These are phyloP conservation scores for Pogoniulus pusillus DNA, from an alignment of 2,797 vertebrate species.

Conservation along the genomic window DNA sequence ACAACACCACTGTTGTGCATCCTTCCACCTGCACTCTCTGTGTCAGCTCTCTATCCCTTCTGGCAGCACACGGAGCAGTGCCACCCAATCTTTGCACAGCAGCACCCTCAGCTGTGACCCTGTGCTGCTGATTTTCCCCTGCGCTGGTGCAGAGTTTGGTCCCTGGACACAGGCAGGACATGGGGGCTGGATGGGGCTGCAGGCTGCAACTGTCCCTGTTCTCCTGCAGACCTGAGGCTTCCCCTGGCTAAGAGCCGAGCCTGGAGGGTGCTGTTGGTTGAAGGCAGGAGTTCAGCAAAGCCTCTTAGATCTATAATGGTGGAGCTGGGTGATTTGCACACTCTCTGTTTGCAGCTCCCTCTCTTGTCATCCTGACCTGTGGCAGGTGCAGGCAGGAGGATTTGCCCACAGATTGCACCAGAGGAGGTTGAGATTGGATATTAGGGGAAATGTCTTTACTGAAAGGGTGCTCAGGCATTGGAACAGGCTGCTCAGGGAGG, in stretches of 20 bases:
- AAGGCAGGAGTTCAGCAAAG: background rate
- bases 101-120: accelerated
- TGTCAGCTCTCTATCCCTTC: too few species aligned
- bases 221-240: background rate
- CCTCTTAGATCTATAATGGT: background rate
- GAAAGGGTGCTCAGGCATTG: too few species aligned
- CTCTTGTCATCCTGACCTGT: accelerated
- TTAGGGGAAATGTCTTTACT: too few species aligned
- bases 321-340: background rate
- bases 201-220: background rate
- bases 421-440: too few species aligned
- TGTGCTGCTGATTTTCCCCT: background rate
- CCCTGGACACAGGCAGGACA: accelerated
- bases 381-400: background rate
- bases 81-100: background rate
- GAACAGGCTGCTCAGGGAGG: too few species aligned
- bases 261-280: accelerated
- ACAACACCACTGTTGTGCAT: accelerated
- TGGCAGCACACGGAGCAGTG: accelerated
- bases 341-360: background rate
- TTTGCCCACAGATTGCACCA: background rate
- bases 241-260: accelerated
- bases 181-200: background rate
- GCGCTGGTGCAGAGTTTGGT: accelerated
- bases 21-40: background rate